These are phyloP conservation scores for Agonopterix subpropinquella DNA, from an alignment of 2,888 invertebrate species.

Conservation along the genomic window DNA sequence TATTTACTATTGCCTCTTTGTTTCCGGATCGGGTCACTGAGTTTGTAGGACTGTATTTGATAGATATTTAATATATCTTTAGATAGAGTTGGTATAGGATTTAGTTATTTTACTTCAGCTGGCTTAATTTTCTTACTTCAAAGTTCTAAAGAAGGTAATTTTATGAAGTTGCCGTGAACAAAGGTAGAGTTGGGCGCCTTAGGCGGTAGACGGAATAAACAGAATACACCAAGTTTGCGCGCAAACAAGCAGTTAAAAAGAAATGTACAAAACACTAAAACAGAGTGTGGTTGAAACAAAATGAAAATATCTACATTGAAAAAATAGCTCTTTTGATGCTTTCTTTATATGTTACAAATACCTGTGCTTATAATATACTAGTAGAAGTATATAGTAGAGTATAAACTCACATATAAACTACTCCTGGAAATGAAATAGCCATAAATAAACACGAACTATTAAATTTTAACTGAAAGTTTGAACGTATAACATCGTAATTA, in stretches of 20 bases:
- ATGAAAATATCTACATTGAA: too few relatives aligned
- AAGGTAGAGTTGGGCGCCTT: constrained; percentile 33
- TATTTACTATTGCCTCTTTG: constrained; percentile 2
- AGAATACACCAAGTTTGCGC: constrained; percentile 18
- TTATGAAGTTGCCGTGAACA: constrained; percentile 27
- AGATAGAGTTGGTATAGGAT: too few relatives aligned
- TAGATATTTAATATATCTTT: background rate
- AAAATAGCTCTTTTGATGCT: too few relatives aligned
- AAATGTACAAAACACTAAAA: constrained; percentile 3
- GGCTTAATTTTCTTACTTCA: constrained; percentile 12
- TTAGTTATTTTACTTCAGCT: background rate
- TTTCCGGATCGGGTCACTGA: constrained; percentile 10
- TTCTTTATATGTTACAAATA: too few relatives aligned
- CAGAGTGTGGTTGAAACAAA: constrained; percentile 6
- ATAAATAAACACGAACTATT: too few relatives aligned
- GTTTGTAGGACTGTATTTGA: background rate
- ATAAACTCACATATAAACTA: too few relatives aligned
- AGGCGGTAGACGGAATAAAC: constrained; percentile 28
- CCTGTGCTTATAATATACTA: too few relatives aligned
- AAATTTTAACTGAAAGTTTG: too few relatives aligned
- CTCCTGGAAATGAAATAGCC: too few relatives aligned
- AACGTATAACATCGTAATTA: constrained; percentile 2
- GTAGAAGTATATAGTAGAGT: too few relatives aligned
- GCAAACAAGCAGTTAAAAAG: constrained; percentile 3
- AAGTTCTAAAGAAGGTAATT: constrained; percentile 30